phyloP scores from a whole-genome alignment of 2,888 invertebrate species.

The Atethmia centrago region DNA sequence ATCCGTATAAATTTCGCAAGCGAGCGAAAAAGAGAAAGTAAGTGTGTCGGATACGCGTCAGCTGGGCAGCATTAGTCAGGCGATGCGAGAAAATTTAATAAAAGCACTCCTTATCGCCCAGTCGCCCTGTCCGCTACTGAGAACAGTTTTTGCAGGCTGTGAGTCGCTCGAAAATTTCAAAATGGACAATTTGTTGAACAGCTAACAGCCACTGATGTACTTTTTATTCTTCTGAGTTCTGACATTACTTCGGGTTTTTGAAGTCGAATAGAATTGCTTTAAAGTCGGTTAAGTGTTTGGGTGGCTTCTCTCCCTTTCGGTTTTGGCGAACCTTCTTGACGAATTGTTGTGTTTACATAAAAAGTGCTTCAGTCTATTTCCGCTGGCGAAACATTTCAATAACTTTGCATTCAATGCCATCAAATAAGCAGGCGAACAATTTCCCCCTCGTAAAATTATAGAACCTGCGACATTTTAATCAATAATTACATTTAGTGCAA shows the following conservation, averaged over 20 bases:
- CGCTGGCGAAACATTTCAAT: constrained; percentile 20
- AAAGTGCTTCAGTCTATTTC: constrained; percentile 27
- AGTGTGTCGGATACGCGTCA: constrained; percentile 84
- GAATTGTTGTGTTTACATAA: constrained; percentile 39
- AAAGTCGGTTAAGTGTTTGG: constrained; percentile 60
- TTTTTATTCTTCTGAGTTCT: constrained; percentile 57
- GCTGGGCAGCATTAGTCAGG: constrained; percentile 88
- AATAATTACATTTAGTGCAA: constrained; percentile 78
- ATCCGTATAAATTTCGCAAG: constrained; percentile 77
- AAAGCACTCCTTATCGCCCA: constrained; percentile 84
- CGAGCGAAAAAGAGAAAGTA: constrained; percentile 81
- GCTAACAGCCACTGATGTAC: constrained; percentile 55
- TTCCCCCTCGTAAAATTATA: constrained; percentile 18
- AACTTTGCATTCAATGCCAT: constrained; percentile 34
- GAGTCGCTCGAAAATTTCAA: constrained; percentile 63
- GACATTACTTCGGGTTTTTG: constrained; percentile 54
- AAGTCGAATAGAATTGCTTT: constrained; percentile 61
- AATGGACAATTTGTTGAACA: constrained; percentile 60
- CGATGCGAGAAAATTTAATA: constrained; percentile 89
- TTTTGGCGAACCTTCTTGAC: constrained; percentile 27
- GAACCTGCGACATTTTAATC: constrained; percentile 70
- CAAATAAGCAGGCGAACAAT: constrained; percentile 24
- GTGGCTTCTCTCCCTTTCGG: constrained; percentile 42
- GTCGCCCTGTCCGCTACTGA: constrained; percentile 72
- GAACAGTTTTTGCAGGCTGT: constrained; percentile 64